Conservation (phyloP, 1,140 invertebrate species). For the Caerostris darwini region DNA sequence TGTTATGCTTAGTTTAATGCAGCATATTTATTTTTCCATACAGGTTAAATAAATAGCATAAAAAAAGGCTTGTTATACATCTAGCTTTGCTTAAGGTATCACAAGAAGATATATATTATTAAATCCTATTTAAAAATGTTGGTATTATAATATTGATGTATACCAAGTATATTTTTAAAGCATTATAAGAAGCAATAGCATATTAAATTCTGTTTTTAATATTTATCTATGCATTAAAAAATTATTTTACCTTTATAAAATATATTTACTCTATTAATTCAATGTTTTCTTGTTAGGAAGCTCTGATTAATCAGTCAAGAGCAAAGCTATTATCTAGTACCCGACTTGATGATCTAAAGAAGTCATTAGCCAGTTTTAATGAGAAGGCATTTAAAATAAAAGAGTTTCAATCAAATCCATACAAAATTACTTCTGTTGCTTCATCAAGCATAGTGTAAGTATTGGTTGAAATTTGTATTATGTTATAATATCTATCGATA, state of each 20-base stretch:
- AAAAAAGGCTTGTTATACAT: no score
- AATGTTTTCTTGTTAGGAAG: neutral
- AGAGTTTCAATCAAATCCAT: slow-evolving; percentile 10
- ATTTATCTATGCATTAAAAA: neutral
- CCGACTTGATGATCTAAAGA: neutral
- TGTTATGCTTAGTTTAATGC: no score
- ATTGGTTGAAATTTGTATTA: slow-evolving; percentile 79
- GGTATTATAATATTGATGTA: no score
- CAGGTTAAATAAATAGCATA: no score
- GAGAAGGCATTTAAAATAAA: neutral
- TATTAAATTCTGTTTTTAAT: neutral
- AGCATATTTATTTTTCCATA: no score
- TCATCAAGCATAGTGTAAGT: slow-evolving; percentile 80
- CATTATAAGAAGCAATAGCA: neutral
- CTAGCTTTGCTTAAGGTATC: no score
- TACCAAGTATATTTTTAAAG: no score
- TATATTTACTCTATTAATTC: neutral
- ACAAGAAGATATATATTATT: no score
- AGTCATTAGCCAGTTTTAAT: neutral
- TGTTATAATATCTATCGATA: no score
- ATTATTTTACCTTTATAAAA: neutral
- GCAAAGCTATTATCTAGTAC: slow-evolving; percentile 10
- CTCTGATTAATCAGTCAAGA: slow-evolving; percentile 7
- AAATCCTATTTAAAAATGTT: no score
- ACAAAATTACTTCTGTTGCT: slow-evolving; percentile 79